These are phyloP conservation scores for Mystacides longicornis DNA, from an alignment of 2,888 invertebrate species.

Conservation along the genomic window DNA sequence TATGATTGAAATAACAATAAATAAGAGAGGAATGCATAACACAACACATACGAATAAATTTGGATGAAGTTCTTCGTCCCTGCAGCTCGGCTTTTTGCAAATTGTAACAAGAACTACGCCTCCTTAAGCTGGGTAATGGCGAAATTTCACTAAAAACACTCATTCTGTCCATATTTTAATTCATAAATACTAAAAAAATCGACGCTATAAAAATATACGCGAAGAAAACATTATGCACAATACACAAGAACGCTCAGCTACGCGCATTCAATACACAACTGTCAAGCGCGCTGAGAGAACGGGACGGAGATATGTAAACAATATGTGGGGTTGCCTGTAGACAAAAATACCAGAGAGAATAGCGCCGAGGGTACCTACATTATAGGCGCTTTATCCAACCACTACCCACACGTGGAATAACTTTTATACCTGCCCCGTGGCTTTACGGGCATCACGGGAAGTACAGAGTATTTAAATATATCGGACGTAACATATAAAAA, in stretches of 20 bases:
- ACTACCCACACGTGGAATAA: no score
- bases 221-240: not conserved
- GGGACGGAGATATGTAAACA: constrained; percentile 40
- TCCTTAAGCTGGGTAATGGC: constrained; percentile 46
- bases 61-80: constrained; percentile 47
- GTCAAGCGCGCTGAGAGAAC: constrained; percentile 28
- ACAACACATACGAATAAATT: constrained; percentile 49
- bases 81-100: constrained; percentile 49
- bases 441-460: constrained; percentile 1
- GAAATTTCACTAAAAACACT: constrained; percentile 33
- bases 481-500: no score
- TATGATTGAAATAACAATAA: no score
- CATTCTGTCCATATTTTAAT: constrained; percentile 48
- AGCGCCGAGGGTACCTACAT: not conserved
- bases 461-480: not conserved
- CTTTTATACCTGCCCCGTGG: not conserved
- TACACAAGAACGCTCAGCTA: not conserved
- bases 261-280: constrained; percentile 28
- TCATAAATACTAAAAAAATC: constrained; percentile 31
- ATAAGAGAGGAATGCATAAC: no score
- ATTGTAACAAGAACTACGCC: constrained; percentile 48
- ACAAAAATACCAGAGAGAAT: constrained; percentile 4
- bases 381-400: no score
- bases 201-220: not conserved
- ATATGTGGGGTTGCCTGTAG: constrained; percentile 30